phyloP scores from a whole-genome alignment of 2,888 invertebrate species.

The Andrena bicolor region DNA sequence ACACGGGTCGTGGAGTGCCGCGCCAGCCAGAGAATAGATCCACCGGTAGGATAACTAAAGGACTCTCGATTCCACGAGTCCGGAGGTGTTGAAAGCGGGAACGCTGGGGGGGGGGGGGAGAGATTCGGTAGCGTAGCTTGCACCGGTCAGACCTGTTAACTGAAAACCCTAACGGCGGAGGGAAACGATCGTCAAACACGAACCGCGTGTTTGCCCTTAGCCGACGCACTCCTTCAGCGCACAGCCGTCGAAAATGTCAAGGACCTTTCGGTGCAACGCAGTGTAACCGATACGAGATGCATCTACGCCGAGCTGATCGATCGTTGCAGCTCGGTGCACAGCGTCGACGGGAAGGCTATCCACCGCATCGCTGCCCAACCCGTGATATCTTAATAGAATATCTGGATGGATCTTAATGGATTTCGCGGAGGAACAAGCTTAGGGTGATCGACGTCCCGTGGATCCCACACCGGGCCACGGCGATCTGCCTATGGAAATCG shows the following conservation, averaged over 20 bases:
- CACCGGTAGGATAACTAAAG: conserved; percentile 47
- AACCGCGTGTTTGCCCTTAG: neutral
- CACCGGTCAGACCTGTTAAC: conserved; percentile 28
- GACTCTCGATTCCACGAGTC: conserved; percentile 33
- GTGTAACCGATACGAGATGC: neutral
- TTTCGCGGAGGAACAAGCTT: conserved; percentile 13
- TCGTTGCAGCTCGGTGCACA: neutral
- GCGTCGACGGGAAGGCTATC: neutral
- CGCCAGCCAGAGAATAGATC: conserved; percentile 50
- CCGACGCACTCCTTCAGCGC: neutral
- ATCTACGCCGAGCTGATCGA: conserved; percentile 14
- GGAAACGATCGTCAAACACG: neutral
- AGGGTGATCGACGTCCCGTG: conserved; percentile 51
- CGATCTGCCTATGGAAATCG: conserved; percentile 60
- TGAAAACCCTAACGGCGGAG: neutral
- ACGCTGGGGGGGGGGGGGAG: conserved; percentile 13
- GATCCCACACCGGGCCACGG: conserved; percentile 15
- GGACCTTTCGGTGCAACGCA: neutral
- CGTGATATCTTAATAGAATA: conserved; percentile 67
- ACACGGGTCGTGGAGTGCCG: conserved; percentile 46
- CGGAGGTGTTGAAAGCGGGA: conserved; percentile 49
- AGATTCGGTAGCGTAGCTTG: conserved; percentile 34
- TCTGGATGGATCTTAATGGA: conserved; percentile 65
- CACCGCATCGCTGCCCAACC: conserved; percentile 1
- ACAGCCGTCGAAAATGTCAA: conserved; percentile 3